These are phyloP conservation scores for Rattus rattus DNA, from an alignment of 2,113 vertebrate genomes.

Conservation along the genomic window DNA sequence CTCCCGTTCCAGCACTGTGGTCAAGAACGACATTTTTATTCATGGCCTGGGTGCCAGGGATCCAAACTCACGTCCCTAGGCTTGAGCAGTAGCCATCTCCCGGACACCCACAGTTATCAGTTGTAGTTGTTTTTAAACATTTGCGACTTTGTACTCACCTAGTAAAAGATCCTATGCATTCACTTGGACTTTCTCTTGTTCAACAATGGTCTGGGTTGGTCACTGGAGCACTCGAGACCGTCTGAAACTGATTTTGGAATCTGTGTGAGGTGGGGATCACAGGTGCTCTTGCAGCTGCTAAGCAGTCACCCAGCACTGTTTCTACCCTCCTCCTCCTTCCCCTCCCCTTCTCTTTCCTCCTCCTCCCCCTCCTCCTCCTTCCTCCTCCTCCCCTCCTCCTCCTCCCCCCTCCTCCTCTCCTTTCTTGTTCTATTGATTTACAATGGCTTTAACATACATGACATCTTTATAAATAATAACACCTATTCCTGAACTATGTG, in stretches of 20 bases:
- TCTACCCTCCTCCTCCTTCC: neutral
- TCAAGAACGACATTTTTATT: too few relatives aligned
- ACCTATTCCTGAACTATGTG: neutral
- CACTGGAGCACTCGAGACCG: neutral
- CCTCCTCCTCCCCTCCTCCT: neutral
- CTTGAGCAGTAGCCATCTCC: neutral
- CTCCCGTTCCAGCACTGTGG: neutral
- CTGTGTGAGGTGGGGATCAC: neutral
- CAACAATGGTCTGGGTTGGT: neutral
- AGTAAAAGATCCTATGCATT: neutral
- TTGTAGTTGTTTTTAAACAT: neutral
- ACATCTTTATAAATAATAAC: conserved; percentile 33
- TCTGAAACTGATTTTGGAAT: neutral
- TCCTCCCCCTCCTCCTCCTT: too few relatives aligned
- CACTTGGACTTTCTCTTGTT: neutral
- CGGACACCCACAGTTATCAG: neutral
- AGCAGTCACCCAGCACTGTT: neutral
- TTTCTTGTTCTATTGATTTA: neutral
- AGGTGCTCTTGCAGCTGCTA: neutral
- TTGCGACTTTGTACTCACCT: neutral
- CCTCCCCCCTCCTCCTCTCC: neutral
- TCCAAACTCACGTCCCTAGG: neutral
- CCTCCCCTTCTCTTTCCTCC: too few relatives aligned
- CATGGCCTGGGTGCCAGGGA: neutral
- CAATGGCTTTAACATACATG: neutral